Conservation (phyloP, 1,140 invertebrate genomes). For the Ceratitis capitata region DNA sequence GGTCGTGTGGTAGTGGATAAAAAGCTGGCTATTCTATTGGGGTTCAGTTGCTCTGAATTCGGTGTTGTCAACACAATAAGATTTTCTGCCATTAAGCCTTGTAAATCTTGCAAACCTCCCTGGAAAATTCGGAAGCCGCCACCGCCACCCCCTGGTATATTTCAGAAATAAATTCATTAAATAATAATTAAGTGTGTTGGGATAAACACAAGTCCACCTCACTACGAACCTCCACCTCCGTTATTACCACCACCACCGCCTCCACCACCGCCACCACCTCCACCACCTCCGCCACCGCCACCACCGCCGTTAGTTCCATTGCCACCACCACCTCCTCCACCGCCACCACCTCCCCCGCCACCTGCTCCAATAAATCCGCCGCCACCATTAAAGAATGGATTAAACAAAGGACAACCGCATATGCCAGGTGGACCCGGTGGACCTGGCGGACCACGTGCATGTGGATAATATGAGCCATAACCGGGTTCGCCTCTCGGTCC, state of each 20-base stretch:
- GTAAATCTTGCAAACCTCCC: not conserved
- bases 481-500: constrained; percentile 19
- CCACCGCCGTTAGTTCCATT: not conserved
- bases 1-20: not conserved
- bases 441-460: constrained; percentile 8
- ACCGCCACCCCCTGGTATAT: not conserved
- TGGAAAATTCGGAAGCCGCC: not conserved
- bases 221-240: not conserved
- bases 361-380: not conserved
- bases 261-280: not conserved
- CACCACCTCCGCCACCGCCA: not conserved
- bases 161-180: not conserved
- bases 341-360: constrained; percentile 14
- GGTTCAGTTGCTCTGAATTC: not conserved
- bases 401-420: not conserved
- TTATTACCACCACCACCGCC: not conserved
- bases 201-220: not conserved
- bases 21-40: not conserved
- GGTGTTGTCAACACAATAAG: not conserved
- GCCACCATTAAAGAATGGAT: not conserved
- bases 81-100: not conserved
- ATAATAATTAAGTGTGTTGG: not conserved
- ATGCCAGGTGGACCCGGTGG: constrained; percentile 32
- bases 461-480: not conserved
- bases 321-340: not conserved